phyloP scores from a whole-genome alignment of 1,140 invertebrate genomes.

The Drosophila nasuta region DNA sequence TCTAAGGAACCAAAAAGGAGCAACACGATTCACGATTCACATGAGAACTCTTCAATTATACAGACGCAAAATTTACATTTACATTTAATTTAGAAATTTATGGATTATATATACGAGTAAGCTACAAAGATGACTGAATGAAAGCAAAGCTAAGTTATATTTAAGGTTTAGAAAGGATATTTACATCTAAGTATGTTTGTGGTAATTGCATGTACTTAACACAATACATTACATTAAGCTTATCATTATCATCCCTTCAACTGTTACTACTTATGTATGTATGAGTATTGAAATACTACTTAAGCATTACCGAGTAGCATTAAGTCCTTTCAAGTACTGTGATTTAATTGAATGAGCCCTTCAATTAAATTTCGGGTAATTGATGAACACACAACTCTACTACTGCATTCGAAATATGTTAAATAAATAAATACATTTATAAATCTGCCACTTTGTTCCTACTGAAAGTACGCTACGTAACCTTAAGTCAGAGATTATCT shows the following conservation, averaged over 20 bases:
- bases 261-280: background rate
- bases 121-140: constrained; percentile 65
- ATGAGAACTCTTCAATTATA: constrained; percentile 44
- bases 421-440: constrained; percentile 4
- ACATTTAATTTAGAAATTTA: constrained; percentile 24
- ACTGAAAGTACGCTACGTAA: constrained; percentile 11
- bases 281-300: background rate
- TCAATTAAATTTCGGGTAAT: constrained; percentile 76
- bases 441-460: constrained; percentile 30
- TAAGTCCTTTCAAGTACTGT: constrained; percentile 56
- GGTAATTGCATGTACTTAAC: background rate
- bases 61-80: constrained; percentile 9
- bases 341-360: constrained; percentile 80
- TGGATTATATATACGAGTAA: constrained; percentile 23
- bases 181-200: background rate
- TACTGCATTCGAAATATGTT: constrained; percentile 6
- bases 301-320: background rate
- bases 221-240: constrained; percentile 7
- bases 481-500: background rate
- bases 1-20: constrained; percentile 42
- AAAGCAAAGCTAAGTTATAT: constrained; percentile 73
- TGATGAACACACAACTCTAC: constrained; percentile 53
- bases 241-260: background rate
- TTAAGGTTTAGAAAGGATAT: constrained; percentile 50
- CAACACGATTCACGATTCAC: constrained; percentile 14